Base-by-base conservation (phyloP, 1,140 invertebrate genomes). In the Hyphantria cunea region DNA sequence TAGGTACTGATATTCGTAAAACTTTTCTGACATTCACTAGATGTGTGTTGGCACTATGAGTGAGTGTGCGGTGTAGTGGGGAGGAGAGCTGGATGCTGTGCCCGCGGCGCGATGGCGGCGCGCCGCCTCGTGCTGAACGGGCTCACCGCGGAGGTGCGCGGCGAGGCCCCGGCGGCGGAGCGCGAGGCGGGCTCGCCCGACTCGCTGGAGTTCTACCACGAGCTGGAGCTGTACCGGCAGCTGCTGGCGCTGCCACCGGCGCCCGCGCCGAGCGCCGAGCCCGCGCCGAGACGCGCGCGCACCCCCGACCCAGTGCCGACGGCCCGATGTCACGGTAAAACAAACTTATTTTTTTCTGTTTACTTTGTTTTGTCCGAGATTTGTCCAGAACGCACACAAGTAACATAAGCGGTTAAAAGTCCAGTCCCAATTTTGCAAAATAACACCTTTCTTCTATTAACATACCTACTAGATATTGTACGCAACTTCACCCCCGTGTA, bases 121-220 rank as follows among this genome's bases (percentile, higher is more conserved):
- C 80, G 84, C 72, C 86, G 86, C 54, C 81, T 86, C 58, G 84
- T 85, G 72, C 73, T 86, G 49, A 85, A 86, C 74, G 84, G 84
- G 51, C 72, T 87, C 48, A 87, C 84, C 62, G 86, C 82, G 64
- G 82, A 84, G 74, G 81, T 84, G 69, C 63, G 72, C 45, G 63
- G 64, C 14, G 9, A 39, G 12, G 31, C 42, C 7, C 15, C 56
- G n/a, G n/a, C 11, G 14, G 25, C 45, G 17, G 17, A 17, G 53
- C 25, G 8, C 39, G 33, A 10, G 50, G 17, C 32, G 67, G 64
- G 50, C 49, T 72, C 72, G 6, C 74, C 75, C 14, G 71, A 82
- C 70, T 83, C 80, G 45, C 76, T 77, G 45, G 85, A 88, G 70
- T 86, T 80, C 78, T 88, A 88, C 75, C 85, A 88, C 77, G 85